Conservation (phyloP, 2,113 vertebrate species). For the Hemichromis elongatus region DNA sequence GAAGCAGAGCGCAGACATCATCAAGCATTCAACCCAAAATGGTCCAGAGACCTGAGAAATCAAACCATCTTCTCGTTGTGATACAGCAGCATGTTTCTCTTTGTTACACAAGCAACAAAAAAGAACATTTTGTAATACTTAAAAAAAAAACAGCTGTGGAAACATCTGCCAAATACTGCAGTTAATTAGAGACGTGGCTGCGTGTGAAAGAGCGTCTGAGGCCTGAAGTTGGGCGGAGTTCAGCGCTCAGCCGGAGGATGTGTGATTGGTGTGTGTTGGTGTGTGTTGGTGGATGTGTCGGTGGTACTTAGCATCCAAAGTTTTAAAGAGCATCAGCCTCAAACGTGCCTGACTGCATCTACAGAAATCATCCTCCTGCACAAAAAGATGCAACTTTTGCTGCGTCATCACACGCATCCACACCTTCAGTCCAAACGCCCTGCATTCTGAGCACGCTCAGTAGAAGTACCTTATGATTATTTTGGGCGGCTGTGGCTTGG, state of each 20-base stretch:
- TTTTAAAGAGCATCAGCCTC: not conserved
- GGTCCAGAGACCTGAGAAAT: rapidly evolving
- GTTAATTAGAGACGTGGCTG: not conserved
- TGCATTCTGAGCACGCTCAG: not conserved
- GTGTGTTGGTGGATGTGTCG: not conserved
- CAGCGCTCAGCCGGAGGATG: not conserved
- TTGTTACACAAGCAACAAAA: rapidly evolving
- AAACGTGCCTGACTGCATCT: not conserved
- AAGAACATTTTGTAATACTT: not conserved
- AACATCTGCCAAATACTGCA: not conserved
- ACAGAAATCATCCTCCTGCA: not conserved
- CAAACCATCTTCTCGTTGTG: not conserved
- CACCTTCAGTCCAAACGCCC: not conserved
- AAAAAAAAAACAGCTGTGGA: not conserved
- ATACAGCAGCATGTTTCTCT: not conserved
- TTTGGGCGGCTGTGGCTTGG: not conserved
- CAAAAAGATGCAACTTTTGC: not conserved
- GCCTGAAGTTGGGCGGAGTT: too few species aligned
- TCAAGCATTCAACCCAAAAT: not conserved
- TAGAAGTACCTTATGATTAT: not conserved
- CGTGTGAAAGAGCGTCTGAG: not conserved
- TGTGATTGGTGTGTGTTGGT: not conserved
- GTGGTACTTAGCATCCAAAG: not conserved
- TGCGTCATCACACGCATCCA: not conserved
- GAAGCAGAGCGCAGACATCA: not conserved